phyloP scores from a whole-genome alignment of 30 jellyfish, hydroid and myxozoan species.

The Mastigias papua region DNA sequence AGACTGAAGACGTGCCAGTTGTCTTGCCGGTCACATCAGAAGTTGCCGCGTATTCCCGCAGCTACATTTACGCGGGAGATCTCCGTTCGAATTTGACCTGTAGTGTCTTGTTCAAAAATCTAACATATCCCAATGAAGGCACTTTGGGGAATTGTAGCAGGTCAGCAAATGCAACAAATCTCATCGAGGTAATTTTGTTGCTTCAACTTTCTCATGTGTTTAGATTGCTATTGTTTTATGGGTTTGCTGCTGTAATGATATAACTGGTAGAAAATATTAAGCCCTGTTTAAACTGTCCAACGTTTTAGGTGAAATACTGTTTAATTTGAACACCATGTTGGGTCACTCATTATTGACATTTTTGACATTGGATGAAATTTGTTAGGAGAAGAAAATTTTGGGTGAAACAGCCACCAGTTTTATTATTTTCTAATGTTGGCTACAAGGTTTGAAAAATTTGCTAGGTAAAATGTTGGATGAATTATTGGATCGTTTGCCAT shows the following conservation, averaged over 20 bases:
- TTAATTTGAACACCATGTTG: too few species aligned
- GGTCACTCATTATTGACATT: too few species aligned
- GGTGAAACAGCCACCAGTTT: too few species aligned
- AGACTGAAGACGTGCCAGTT: slow-evolving; percentile 52
- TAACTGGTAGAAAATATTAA: too few species aligned
- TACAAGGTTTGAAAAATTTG: too few species aligned
- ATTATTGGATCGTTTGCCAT: too few species aligned
- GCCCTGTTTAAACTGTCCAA: too few species aligned
- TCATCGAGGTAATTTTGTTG: slow-evolving; percentile 9
- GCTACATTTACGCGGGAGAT: slow-evolving; percentile 33
- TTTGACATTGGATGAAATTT: too few species aligned
- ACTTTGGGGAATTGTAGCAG: slow-evolving; percentile 27
- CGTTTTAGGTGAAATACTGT: too few species aligned
- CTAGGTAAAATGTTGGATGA: too few species aligned
- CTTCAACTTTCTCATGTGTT: neutral
- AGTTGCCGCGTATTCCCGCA: slow-evolving; percentile 52
- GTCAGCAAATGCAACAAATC: slow-evolving; percentile 8
- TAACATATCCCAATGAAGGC: slow-evolving; percentile 11
- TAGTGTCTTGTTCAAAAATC: slow-evolving; percentile 47
- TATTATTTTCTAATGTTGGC: too few species aligned
- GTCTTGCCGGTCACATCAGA: slow-evolving; percentile 54
- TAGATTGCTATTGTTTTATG: neutral
- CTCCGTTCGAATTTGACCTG: slow-evolving; percentile 34
- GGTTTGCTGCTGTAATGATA: neutral
- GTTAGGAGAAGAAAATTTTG: too few species aligned